phyloP scores from a whole-genome alignment of 2,113 vertebrate species.

The Catharus minimus region DNA sequence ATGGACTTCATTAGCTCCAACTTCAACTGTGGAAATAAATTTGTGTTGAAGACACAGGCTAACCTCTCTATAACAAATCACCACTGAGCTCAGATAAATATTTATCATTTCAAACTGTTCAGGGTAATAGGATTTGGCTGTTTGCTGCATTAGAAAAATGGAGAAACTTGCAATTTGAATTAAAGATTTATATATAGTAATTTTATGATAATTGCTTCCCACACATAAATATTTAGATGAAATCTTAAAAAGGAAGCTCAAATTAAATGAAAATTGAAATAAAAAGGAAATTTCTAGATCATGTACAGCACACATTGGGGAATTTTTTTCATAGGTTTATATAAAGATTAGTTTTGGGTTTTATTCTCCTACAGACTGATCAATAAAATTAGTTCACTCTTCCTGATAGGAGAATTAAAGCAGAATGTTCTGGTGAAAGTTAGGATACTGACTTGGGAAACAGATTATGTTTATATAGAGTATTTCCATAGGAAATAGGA shows the following conservation, averaged over 20 bases:
- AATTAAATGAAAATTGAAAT: not conserved
- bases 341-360: not conserved
- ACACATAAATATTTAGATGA: conserved; percentile 11
- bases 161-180: not conserved
- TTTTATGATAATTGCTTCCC: not conserved
- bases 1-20: not conserved
- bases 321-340: not conserved
- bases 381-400: not conserved
- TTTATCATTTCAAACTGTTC: conserved; percentile 17
- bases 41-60: not conserved
- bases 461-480: not conserved
- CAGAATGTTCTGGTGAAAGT: not conserved
- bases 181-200: not conserved
- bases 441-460: not conserved
- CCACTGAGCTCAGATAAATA: conserved; percentile 17
- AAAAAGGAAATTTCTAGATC: not conserved
- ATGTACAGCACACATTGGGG: rapidly evolving
- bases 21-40: not conserved
- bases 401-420: not conserved
- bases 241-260: not conserved
- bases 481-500: not conserved
- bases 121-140: not conserved
- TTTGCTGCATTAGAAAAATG: not conserved
- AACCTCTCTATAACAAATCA: conserved; percentile 36
- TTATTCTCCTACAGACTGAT: not conserved